Base-by-base conservation (phyloP, 2,797 vertebrate genomes). In the Cyclura pinguis region DNA sequence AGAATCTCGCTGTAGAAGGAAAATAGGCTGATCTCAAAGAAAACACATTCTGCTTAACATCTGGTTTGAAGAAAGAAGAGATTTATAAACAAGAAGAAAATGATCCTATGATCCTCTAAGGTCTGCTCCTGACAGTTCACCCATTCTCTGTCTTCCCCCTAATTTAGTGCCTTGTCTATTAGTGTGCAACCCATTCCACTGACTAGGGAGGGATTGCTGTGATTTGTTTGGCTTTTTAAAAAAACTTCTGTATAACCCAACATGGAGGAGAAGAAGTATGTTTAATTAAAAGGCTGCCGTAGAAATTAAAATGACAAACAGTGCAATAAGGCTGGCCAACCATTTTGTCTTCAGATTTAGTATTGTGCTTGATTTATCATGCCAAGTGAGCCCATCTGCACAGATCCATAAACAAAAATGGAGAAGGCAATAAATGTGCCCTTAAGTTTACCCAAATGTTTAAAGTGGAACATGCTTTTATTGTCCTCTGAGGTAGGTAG, bases 391-490 rank as follows among this genome's bases (percentile, higher is more conserved):
- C 22, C 4, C 55, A 85, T 74, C 38, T 42, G 81, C 32, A 32
- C 22, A 81, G 59, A 27, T 24, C 78, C 42, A 74, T 74, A 87
- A 76, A 29, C 74, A 32, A 27, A 47, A 27, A 38, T 72, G 62
- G 77, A 88, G 64, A 55, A 62, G 29, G 69, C 24, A 74, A 81
- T 55, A 74, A 83, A 83, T 76, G 38, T 82, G 80, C 52, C 69
- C 69, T 90, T 67, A 20, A 27, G 2, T 85, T 29, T 81, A 47
- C 57, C 76, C 67, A 42, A 86, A 73, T 86, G 78, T 74, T 38
- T 88, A 76, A 88, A 91, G 81, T 32, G 72, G 67, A n/a, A 20
- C 55, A 64, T 55, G 42, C 55, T 88, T 81, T 35, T 81, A 88
- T 85, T 85, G 74, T 24, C 35, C 77, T 59, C 67, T 59, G 16